Conservation (phyloP, 1,140 invertebrate genomes). For the Melanaphis sacchari region DNA sequence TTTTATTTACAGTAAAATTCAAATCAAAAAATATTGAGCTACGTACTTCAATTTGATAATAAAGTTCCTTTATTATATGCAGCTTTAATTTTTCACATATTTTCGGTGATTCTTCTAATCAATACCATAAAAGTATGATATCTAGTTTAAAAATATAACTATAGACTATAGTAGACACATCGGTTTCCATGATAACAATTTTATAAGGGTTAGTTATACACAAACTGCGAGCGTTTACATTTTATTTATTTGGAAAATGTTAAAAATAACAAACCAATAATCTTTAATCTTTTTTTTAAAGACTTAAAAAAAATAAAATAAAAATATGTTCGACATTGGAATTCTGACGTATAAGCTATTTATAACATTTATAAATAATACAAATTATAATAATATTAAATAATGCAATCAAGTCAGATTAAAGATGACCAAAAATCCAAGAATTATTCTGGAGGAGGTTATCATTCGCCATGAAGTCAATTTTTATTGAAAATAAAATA, state of each 20-base stretch:
- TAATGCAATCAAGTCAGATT: background rate
- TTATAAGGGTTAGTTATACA: background rate
- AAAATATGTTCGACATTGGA: background rate
- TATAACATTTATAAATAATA: too few species aligned
- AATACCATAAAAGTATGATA: background rate
- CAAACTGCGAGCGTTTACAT: background rate
- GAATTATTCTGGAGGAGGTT: background rate
- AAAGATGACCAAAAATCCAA: background rate
- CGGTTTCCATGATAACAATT: background rate
- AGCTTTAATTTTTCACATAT: background rate
- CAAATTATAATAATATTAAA: background rate
- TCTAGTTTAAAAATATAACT: background rate
- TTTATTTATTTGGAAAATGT: background rate
- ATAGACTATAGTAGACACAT: too few species aligned
- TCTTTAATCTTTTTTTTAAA: too few species aligned
- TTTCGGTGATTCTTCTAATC: background rate
- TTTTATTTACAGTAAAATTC: too few species aligned
- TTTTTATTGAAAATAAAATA: background rate
- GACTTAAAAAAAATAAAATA: background rate
- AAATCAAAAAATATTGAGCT: too few species aligned
- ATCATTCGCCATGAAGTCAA: background rate
- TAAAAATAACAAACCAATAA: background rate
- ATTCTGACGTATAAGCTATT: background rate
- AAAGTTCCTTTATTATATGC: background rate
- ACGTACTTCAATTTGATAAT: background rate